These are phyloP conservation scores for Diaperis boleti DNA, from an alignment of 2,888 invertebrate species.

Conservation along the genomic window DNA sequence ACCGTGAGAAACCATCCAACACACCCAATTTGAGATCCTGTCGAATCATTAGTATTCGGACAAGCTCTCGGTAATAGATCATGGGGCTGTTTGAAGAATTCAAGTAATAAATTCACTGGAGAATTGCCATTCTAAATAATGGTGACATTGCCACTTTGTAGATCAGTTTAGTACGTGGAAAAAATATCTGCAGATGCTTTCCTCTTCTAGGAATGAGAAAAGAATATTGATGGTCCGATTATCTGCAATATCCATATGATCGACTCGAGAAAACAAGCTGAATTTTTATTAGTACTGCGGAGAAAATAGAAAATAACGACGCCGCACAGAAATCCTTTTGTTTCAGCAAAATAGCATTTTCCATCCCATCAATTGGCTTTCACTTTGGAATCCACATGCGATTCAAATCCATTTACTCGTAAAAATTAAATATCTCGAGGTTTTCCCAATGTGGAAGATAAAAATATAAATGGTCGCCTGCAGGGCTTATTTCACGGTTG, in stretches of 20 bases:
- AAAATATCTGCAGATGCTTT: constrained; percentile 10
- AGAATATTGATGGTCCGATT: constrained; percentile 20
- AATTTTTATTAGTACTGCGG: constrained; percentile 14
- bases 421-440: background rate
- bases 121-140: constrained; percentile 1
- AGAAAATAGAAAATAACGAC: constrained; percentile 7
- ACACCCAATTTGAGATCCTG: background rate
- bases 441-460: background rate
- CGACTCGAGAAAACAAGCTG: constrained; percentile 1
- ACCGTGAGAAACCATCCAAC: background rate
- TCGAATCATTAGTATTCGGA: background rate
- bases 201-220: background rate
- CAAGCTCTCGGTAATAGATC: background rate
- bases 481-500: background rate
- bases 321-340: background rate
- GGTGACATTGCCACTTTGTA: constrained; percentile 8
- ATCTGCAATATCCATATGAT: constrained; percentile 17
- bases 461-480: background rate
- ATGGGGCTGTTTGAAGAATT: background rate
- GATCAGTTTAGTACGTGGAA: constrained; percentile 12
- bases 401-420: background rate
- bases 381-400: background rate
- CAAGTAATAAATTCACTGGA: background rate
- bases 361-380: background rate
- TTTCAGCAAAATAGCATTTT: background rate